These are phyloP conservation scores for Hydropotes inermis DNA, from an alignment of 2,113 vertebrate genomes.

Conservation along the genomic window DNA sequence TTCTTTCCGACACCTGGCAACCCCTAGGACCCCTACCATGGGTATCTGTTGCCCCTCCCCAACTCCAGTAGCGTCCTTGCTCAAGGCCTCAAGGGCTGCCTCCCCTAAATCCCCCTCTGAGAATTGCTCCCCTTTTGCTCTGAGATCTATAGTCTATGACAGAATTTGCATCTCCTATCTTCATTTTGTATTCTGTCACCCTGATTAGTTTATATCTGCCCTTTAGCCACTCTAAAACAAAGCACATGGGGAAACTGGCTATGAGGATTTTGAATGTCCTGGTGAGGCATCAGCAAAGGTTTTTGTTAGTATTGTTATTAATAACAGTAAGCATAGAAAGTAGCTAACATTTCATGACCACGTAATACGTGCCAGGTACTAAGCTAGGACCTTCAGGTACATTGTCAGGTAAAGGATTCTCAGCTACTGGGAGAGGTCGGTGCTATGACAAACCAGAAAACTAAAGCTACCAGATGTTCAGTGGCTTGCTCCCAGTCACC, in stretches of 20 bases:
- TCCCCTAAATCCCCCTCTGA: not conserved
- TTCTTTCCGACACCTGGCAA: too few species aligned
- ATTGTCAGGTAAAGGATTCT: not conserved
- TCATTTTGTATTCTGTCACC: not conserved
- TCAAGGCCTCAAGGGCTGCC: not conserved
- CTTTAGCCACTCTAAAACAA: not conserved
- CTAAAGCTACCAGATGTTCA: not conserved
- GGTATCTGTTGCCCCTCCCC: not conserved
- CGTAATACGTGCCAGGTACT: not conserved
- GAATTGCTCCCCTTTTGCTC: not conserved
- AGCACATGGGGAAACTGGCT: not conserved
- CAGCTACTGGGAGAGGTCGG: not conserved
- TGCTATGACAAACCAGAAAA: not conserved
- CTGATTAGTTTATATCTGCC: not conserved
- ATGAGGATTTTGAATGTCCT: not conserved
- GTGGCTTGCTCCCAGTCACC: not conserved
- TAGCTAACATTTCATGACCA: not conserved
- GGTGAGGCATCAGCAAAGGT: not conserved
- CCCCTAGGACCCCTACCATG: fast-evolving
- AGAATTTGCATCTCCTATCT: not conserved
- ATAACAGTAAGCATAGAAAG: not conserved
- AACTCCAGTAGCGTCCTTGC: not conserved
- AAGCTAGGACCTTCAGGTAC: not conserved
- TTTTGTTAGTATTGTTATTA: not conserved
- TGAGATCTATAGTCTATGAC: not conserved